Evolutionary conservation across 2,113 vertebrate genomes (phyloP).

Genomic region (Clarias macrocephalus): DNA sequence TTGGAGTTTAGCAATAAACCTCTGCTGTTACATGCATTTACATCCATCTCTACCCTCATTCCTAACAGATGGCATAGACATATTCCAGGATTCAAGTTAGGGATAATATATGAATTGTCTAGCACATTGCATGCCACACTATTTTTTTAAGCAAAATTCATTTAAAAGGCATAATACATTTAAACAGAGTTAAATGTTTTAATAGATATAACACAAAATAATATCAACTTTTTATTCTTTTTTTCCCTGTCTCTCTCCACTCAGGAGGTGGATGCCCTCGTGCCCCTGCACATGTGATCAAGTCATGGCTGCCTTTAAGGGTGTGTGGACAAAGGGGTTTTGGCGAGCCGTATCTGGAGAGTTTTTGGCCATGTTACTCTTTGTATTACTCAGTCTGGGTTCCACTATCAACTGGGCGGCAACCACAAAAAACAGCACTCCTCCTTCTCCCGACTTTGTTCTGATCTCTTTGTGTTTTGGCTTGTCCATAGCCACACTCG

Average conservation of each 20-base stretch:
- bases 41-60: too few species aligned
- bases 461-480: conserved; percentile 96
- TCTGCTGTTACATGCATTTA: too few species aligned
- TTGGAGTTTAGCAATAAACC: too few species aligned
- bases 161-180: neutral
- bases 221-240: neutral
- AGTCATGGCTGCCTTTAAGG: conserved; percentile 92
- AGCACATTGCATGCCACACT: too few species aligned
- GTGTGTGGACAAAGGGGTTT: conserved; percentile 94
- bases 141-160: neutral
- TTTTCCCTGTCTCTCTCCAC: neutral
- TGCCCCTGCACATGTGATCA: conserved; percentile 72
- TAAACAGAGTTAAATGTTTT: neutral
- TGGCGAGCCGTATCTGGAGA: conserved; percentile 92
- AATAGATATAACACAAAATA: neutral
- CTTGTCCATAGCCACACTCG: conserved; percentile 95
- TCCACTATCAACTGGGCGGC: conserved; percentile 91
- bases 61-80: too few species aligned
- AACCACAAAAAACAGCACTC: conserved; percentile 72
- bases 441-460: conserved; percentile 81
- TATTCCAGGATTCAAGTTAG: too few species aligned
- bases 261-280: conserved; percentile 82
- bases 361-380: conserved; percentile 90
- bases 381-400: conserved; percentile 89
- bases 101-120: too few species aligned